Evolutionary conservation across 2,888 invertebrate species (phyloP), one percentile per base, ranked within the genome.

Genomic region (Pollenia amentaria): DNA sequence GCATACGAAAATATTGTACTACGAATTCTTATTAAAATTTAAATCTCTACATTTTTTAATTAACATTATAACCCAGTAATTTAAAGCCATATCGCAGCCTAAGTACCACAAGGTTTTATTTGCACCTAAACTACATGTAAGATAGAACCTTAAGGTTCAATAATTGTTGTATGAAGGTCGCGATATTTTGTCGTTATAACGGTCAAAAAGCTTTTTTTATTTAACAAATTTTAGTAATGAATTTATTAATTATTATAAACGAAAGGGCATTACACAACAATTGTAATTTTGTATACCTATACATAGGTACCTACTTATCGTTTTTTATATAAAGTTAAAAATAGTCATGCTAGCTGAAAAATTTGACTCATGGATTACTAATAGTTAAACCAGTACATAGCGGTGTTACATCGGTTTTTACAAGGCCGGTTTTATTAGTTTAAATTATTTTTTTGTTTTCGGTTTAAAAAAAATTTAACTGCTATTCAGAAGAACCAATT

Each of bases 341-440:
- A 18, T 65, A 46, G 53, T 21, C n/a, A 29, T 29, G 29, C 10
- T 14, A 3, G 46, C n/a, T 73, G 40, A 73, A 44, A 73, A 73
- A 72, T 60, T 72, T 21, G 57, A 72, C 55, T 70, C 53, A 53
- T 70, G 18, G 40, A 18, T 70, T 70, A 70, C 70, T 42, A 55
- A 70, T 40, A 42, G 38, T 57, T 57, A 14, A 72, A 57, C 44
- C 16, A 44, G 72, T 72, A 53, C 40, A 18, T 53, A 18, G 38
- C 53, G 44, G 44, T 44, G 21, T 69, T 18, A 55, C 55, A 42
- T 70, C 42, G 42, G 42, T 55, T 29, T 72, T 29, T 29, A 72
- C 72, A 72, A 72, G 72, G 57, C 44, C 72, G 21, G n/a, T 72
- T 21, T 57, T 57, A 72, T 44, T 46, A 72, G 46, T 44, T 44